Evolutionary conservation across 1,140 invertebrate species (phyloP).

Genomic region (Acromyrmex heyeri): DNA sequence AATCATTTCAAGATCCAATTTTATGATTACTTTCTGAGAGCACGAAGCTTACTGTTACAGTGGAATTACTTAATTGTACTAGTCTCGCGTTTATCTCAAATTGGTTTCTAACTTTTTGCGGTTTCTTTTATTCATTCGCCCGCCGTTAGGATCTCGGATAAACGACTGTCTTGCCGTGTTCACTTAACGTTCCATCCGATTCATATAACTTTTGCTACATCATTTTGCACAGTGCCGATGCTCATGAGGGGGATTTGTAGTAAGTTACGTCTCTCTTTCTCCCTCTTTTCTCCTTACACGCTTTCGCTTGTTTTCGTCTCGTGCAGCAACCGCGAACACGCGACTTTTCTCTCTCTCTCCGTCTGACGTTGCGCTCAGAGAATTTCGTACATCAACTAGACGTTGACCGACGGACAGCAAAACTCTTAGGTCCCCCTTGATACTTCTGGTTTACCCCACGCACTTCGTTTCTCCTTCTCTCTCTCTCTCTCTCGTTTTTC

Average conservation of each 20-base stretch:
- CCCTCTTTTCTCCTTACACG: neutral
- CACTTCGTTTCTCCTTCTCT: neutral
- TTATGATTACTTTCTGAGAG: conserved; percentile 13
- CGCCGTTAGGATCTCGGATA: neutral
- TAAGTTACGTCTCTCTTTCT: neutral
- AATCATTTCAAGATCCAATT: conserved; percentile 36
- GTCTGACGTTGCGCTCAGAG: neutral
- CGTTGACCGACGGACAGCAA: conserved; percentile 53
- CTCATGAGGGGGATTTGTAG: neutral
- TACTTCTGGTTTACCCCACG: conserved; percentile 29
- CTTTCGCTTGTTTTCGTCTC: conserved; percentile 18
- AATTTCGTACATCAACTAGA: conserved; percentile 42
- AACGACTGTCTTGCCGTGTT: neutral
- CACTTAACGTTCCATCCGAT: neutral
- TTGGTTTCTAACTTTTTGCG: conserved; percentile 41
- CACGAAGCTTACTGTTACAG: neutral
- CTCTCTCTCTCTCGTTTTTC: neutral
- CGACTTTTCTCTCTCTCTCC: conserved; percentile 11
- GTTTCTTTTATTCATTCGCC: neutral
- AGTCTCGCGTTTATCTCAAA: conserved; percentile 34
- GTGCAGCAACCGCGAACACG: neutral
- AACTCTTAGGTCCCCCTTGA: conserved; percentile 16
- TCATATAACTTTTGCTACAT: conserved; percentile 12
- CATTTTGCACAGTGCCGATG: neutral
- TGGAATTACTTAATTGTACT: conserved; percentile 19